Conservation (phyloP, 2,888 invertebrate species). For the Pomacea canaliculata region DNA sequence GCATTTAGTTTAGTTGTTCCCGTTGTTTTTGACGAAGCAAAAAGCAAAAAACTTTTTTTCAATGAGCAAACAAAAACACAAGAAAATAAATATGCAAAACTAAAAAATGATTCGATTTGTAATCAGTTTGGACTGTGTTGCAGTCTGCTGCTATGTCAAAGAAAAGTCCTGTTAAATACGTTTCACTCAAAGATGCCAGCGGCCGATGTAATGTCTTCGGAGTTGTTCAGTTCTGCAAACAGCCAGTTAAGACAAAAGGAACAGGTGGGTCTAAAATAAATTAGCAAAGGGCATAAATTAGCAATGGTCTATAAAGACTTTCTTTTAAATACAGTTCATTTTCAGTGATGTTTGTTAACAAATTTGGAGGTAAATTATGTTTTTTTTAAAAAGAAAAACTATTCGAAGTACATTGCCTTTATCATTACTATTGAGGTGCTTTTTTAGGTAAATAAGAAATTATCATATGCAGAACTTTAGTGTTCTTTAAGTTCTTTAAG, state of each 20-base stretch:
- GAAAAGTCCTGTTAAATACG: not conserved
- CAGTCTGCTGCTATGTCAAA: not conserved
- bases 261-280: slow-evolving; percentile 7
- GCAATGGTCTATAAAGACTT: too few species aligned
- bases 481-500: not conserved
- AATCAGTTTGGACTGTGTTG: too few species aligned
- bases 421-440: not conserved
- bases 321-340: too few species aligned
- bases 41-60: too few species aligned
- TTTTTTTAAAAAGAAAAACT: not conserved
- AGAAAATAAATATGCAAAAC: too few species aligned
- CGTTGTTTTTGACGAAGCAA: too few species aligned
- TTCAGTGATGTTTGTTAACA: too few species aligned
- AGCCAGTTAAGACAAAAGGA: slow-evolving; percentile 13
- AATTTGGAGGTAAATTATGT: not conserved
- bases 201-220: slow-evolving; percentile 12
- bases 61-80: too few species aligned
- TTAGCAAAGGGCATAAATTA: too few species aligned
- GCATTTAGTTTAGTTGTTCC: too few species aligned
- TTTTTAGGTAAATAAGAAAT: not conserved
- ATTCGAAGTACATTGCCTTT: not conserved
- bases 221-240: slow-evolving; percentile 16
- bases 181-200: not conserved
- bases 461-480: not conserved
- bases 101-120: too few species aligned